These are phyloP conservation scores for Dendroctonus ponderosae DNA, from an alignment of 1,140 invertebrate species.

Conservation along the genomic window DNA sequence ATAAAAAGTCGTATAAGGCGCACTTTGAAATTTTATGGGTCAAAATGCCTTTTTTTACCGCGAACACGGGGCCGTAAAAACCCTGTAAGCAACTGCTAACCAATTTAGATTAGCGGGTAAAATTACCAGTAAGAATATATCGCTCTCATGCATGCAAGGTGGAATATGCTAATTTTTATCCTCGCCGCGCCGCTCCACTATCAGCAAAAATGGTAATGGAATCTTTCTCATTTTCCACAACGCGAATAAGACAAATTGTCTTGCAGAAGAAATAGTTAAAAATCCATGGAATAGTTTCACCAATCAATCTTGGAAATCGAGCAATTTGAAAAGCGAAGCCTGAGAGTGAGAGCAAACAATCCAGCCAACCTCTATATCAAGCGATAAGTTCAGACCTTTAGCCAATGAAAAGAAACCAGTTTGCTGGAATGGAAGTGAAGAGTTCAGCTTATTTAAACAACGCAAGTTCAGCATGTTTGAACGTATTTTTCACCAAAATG, in stretches of 20 bases:
- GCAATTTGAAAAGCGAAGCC: too few species aligned
- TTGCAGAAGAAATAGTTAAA: background rate
- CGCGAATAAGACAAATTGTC: background rate
- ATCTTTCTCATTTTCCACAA: background rate
- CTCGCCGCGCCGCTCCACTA: conserved; percentile 17
- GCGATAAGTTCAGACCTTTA: too few species aligned
- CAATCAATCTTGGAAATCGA: background rate
- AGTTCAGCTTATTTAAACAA: too few species aligned
- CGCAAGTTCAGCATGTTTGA: too few species aligned
- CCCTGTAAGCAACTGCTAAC: conserved; percentile 34
- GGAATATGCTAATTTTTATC: conserved; percentile 34
- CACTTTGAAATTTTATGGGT: conserved; percentile 13
- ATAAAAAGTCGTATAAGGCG: conserved; percentile 5
- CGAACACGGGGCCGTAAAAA: conserved; percentile 21
- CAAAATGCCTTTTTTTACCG: conserved; percentile 20
- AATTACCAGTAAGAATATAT: conserved; percentile 34
- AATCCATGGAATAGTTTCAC: background rate
- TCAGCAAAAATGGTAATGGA: conserved; percentile 29
- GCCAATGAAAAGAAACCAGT: too few species aligned
- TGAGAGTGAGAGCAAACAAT: too few species aligned
- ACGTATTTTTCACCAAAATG: too few species aligned
- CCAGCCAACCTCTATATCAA: too few species aligned
- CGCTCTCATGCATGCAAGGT: conserved; percentile 29
- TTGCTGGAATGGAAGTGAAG: too few species aligned
- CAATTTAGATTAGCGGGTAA: conserved; percentile 35